Percentiles rank a stretch among this genome's conserved stretches.
These are phyloP conservation scores for Trachythela sp. DNA, from an alignment of 64 coral and sea anemone genomes.

Conservation along the genomic window DNA sequence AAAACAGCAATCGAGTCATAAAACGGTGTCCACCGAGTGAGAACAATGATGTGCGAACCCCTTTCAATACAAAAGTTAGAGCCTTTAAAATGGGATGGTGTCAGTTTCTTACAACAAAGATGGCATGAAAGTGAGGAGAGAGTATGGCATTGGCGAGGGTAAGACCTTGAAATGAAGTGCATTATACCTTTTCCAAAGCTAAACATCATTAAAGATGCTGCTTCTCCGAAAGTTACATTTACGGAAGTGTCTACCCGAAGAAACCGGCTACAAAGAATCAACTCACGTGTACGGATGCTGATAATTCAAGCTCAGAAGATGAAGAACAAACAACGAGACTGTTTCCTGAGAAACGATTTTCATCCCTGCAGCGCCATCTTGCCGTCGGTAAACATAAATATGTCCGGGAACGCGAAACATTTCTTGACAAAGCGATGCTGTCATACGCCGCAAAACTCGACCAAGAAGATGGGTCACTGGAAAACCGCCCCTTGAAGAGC, in stretches of 20 bases:
- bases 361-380: constrained; percentile 3
- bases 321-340: background rate
- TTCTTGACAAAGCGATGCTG: constrained; percentile 13
- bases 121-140: constrained; percentile 25
- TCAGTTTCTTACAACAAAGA: background rate
- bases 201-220: constrained; percentile 19
- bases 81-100: constrained; percentile 29
- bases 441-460: background rate
- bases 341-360: constrained; percentile 8
- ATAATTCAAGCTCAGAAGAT: background rate
- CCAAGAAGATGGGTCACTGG: background rate
- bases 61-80: background rate
- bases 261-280: background rate
- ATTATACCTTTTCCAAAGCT: background rate
- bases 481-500: background rate
- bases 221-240: background rate
- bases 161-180: constrained; percentile 5
- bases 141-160: constrained; percentile 30
- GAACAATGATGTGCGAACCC: constrained; percentile 16
- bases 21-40: constrained; percentile 16
- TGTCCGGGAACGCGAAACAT: constrained; percentile 2
- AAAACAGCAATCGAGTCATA: constrained; percentile 16
- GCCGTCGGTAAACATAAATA: constrained; percentile 24
- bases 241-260: background rate
- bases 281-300: background rate